These are phyloP conservation scores for Diadema setosum DNA, from an alignment of 35 echinoderm and acorn worm species.

Conservation along the genomic window DNA sequence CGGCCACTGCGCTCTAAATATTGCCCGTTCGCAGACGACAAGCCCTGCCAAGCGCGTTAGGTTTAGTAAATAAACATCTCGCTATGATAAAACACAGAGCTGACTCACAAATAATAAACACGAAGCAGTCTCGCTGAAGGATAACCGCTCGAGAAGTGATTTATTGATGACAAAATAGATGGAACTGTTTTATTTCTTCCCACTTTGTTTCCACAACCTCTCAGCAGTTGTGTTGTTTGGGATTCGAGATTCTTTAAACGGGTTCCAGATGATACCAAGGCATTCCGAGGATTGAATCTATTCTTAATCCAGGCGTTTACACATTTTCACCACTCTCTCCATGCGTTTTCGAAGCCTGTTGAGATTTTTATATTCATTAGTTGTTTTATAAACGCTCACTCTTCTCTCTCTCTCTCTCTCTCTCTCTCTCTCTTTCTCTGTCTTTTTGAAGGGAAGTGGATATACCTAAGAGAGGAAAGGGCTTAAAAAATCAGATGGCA, in stretches of 20 bases:
- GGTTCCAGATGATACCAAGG: too few relatives aligned
- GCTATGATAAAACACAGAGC: not conserved
- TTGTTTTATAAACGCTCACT: too few relatives aligned
- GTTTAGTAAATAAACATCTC: not conserved
- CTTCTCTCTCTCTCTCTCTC: not conserved
- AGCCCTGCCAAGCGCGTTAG: not conserved
- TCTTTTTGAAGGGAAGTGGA: too few relatives aligned
- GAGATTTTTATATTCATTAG: too few relatives aligned
- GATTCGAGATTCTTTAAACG: too few relatives aligned
- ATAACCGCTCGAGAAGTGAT: not conserved
- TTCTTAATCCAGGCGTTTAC: too few relatives aligned
- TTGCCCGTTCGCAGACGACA: not conserved
- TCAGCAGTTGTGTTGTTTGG: too few relatives aligned
- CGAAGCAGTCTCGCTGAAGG: not conserved
- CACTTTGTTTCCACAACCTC: not conserved
- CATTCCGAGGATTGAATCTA: too few relatives aligned
- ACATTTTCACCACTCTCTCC: too few relatives aligned
- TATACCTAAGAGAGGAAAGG: too few relatives aligned
- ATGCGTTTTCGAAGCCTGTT: too few relatives aligned
- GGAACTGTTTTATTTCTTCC: slow-evolving; percentile 11
- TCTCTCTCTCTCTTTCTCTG: not conserved
- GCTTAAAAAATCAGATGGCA: too few relatives aligned
- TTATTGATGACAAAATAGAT: not conserved
- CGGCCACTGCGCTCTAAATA: not conserved
- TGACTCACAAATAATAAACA: not conserved